Evolutionary conservation across 2,797 vertebrate species (phyloP), one percentile per base, ranked within the genome.

Genomic region (Alosa sapidissima): DNA sequence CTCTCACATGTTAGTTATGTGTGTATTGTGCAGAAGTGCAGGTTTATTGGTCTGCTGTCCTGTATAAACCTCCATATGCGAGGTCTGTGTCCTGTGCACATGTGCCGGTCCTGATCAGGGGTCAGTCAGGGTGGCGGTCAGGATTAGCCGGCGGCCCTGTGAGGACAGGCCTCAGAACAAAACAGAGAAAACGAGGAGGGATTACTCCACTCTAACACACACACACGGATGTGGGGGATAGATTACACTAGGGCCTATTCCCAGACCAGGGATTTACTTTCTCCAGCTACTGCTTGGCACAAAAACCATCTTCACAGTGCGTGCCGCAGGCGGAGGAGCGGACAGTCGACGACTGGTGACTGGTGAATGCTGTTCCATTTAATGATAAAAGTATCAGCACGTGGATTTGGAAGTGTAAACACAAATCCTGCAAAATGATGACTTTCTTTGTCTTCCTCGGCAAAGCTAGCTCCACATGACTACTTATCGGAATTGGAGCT

Each of bases 41-140:
- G 49, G 7, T 11, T 1, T 51, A 5, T 11, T 11, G 7, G 54
- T 19, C 54, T 41, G 41, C 54, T 55, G 54, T 55, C 54, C 54
- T 55, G 54, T 21, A 14, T 55, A 5, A 7, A 7, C 28, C 33
- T 72, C 13, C 68, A 72, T 72, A 78, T 78, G 36, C 7, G 14
- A 47, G 41, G 21, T 45, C 5, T 14, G 72, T 47, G 41, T 9
- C 5, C 2, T 47, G 41, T 47, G 72, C 72, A 78, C 41, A 47
- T 78, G 72, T 78, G 72, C 41, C 9, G 72, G 72, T 9, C 72
- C 72, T 78, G 72, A 78, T 78, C 72, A 47, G 72, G 41, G 72
- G 41, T 78, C 72, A 78, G 72, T 78, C 36, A 5, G 41, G 72
- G 72, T 19, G 72, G 36, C 41, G 72, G 19, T 5, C 41, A 7